Conservation (phyloP, 2,113 vertebrate genomes). For the Clinocottus analis region DNA sequence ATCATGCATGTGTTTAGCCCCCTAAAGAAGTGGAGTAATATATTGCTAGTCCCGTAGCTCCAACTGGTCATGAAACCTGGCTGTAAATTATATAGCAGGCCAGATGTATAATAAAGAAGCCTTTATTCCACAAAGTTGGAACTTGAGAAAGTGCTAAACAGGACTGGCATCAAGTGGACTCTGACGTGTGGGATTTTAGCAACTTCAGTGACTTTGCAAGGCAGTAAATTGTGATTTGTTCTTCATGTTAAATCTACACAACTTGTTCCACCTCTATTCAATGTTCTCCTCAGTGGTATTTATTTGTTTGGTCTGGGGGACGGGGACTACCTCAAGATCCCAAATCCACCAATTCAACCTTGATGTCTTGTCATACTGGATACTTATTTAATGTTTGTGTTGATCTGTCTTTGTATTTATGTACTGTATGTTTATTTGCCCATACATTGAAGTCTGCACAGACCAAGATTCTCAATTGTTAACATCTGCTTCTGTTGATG, state of each 20-base stretch:
- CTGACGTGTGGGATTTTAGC: constrained; percentile 12
- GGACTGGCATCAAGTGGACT: constrained; percentile 36
- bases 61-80: constrained; percentile 30
- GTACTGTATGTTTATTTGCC: constrained; percentile 7
- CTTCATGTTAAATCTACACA: constrained; percentile 42
- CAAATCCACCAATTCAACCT: not conserved
- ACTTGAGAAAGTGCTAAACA: constrained; percentile 38
- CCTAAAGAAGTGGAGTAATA: constrained; percentile 11
- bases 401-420: constrained; percentile 21
- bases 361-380: constrained; percentile 4
- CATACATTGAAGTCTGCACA: not conserved
- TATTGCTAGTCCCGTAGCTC: constrained; percentile 26
- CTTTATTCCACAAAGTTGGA: constrained; percentile 34
- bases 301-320: constrained; percentile 50
- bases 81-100: constrained; percentile 43
- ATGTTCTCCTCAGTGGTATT: constrained; percentile 55
- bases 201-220: constrained; percentile 38
- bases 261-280: constrained; percentile 48
- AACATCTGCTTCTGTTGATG: constrained; percentile 11
- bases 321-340: not conserved
- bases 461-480: not conserved
- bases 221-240: constrained; percentile 50
- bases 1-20: constrained; percentile 54
- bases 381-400: constrained; percentile 14
- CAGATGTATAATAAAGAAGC: constrained; percentile 42